A percentile compares a stretch with the other conserved stretches of the same genome.
Evolutionary conservation across 2,113 vertebrate genomes (phyloP).

Genomic region (Speoplatyrhinus poulsoni): DNA sequence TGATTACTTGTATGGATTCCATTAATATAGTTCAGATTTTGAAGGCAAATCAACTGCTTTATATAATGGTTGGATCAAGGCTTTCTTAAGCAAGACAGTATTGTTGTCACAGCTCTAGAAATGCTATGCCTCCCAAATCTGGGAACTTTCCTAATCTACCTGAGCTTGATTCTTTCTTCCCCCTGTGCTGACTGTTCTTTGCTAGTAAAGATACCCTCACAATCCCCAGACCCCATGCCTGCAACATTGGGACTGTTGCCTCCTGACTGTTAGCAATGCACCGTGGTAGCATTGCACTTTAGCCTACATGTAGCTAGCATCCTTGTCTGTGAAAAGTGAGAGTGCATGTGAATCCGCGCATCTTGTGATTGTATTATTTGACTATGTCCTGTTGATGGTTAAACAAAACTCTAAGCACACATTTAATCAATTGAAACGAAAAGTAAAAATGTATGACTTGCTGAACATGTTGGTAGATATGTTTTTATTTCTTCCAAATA

Average conservation of each 20-base stretch:
- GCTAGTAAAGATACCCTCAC: neutral
- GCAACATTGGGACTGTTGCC: constrained; percentile 23
- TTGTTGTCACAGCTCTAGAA: constrained; percentile 50
- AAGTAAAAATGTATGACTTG: constrained; percentile 2
- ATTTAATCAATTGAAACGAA: neutral
- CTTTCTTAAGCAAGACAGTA: constrained; percentile 6
- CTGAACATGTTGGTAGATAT: neutral
- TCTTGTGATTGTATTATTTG: constrained; percentile 6
- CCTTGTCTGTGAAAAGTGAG: neutral
- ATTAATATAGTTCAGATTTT: neutral
- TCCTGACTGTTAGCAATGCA: constrained; percentile 25
- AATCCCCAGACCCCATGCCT: constrained; percentile 26
- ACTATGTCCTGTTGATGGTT: neutral
- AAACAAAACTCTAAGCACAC: neutral
- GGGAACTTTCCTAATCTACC: constrained; percentile 1
- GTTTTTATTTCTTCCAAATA: neutral
- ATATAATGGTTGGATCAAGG: neutral
- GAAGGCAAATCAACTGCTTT: neutral
- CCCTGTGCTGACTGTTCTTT: constrained; percentile 23
- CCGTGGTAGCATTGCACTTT: constrained; percentile 1
- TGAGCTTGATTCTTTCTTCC: constrained; percentile 11
- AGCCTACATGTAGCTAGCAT: neutral
- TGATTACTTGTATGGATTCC: no score
- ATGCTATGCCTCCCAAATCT: constrained; percentile 16
- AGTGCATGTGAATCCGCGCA: neutral